phyloP scores from a whole-genome alignment of 2,113 vertebrate genomes.

The Rhombomys opimus region DNA sequence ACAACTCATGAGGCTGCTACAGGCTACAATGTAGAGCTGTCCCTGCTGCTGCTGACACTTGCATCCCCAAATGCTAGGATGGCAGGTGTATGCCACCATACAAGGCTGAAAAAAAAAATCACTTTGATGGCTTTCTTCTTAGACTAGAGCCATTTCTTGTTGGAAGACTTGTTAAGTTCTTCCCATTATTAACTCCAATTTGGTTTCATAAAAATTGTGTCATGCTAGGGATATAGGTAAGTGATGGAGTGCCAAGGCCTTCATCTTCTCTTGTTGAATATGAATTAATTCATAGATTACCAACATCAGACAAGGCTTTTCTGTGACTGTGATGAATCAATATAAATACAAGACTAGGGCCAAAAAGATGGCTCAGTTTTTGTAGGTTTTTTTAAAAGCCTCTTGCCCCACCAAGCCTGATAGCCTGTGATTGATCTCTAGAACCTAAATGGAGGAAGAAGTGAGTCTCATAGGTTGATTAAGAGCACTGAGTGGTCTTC shows the following conservation, averaged over 20 bases:
- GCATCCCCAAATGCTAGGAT: neutral
- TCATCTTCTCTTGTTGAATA: too few species aligned
- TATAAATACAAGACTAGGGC: too few species aligned
- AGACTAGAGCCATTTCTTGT: conserved; percentile 16
- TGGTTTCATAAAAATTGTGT: conserved; percentile 23
- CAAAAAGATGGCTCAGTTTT: too few species aligned
- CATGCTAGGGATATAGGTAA: neutral
- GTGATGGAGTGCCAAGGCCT: neutral
- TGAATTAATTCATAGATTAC: too few species aligned
- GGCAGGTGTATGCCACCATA: neutral
- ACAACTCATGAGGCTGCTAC: neutral
- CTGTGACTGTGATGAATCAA: too few species aligned
- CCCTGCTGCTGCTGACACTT: neutral
- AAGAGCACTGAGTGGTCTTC: neutral
- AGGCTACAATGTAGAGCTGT: neutral
- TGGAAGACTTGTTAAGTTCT: conserved; percentile 2
- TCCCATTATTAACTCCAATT: conserved; percentile 48
- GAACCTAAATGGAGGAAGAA: too few species aligned
- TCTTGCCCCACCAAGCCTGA: too few species aligned
- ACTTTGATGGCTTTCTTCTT: neutral
- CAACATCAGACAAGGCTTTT: too few species aligned
- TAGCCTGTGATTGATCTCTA: too few species aligned
- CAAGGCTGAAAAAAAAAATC: neutral
- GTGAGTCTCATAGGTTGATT: neutral
- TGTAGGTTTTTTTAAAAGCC: too few species aligned